Base-by-base conservation (phyloP, 1,140 invertebrate species). In the Drosophila orena region DNA sequence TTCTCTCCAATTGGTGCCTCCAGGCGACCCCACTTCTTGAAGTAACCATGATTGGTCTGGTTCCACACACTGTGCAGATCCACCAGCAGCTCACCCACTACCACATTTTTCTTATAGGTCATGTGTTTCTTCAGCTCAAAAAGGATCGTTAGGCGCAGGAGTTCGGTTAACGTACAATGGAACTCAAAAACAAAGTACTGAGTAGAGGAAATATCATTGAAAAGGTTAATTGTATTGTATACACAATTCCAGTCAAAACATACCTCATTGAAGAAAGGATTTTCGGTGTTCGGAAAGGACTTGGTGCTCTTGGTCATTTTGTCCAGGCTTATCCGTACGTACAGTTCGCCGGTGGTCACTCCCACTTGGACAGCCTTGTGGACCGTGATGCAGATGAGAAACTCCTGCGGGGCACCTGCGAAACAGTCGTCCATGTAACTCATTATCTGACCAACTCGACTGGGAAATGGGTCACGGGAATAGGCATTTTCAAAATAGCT, bases 11-110 rank as follows among this genome's bases (percentile, higher is more conserved):
- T 94, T 73, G 96, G 94, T 8, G 93, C 94, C 43, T 92, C 91
- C 3, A 97, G 80, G 66, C 96, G 93, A 1, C 96, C 96, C 96
- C 96, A 97, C 92, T 97, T 97, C 84, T 96, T 96, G 77, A 95
- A 96, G 91, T 96, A 97, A 84, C 95, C 94, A 79, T 95, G 96
- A 93, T 95, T 96, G 95, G 79, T 35, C 56, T 84, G 95, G 60
- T 94, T 93, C 94, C 96, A 96, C 2, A 97, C 94, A 14, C 95
- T 96, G 11, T 94, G 95, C 22, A 96, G 92, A 93, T 97, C 96
- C 22, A 96, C 93, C 42, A 94, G 93, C 20, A 95, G 93, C 74
- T 95, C 95, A 52, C 95, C 95, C 64, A 95, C 93, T 22, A 94
- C 91, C 91, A 94, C 93, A 54, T 94, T 93, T 43, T 79, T 84